Evolutionary conservation across 2,113 vertebrate species (phyloP), one percentile per base, ranked within the genome.

Genomic region (Lasiurus cinereus): DNA sequence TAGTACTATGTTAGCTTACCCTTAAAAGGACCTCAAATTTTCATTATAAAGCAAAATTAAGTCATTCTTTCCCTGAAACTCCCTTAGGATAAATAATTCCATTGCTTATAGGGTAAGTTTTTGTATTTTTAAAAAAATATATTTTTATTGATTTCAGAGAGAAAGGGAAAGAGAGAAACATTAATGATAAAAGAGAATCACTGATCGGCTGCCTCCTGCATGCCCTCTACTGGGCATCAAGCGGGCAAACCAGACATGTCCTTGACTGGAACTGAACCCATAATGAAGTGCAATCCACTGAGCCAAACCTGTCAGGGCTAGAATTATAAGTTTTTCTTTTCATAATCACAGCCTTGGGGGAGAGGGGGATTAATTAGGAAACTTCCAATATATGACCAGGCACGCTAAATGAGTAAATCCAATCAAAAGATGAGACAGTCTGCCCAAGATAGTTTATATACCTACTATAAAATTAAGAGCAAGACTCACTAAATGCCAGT

Each of bases 401-500:
- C 3, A 39, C 39, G 39, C 39, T 39, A 27, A 50, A 73, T 19
- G 19, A 39, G 29, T 76, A n/a, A 64, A 12, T 62, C 9, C 13
- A 66, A 43, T 48, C 16, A 16, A 13, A 52, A 67, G 4, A 70
- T 21, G 22, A 80, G 48, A 46, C 54, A 13, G 59, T 69, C 46
- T 43, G 13, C 36, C 70, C 43, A 78, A 46, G 52, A 29, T 2
- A 46, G 16, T 10, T 72, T 50, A 48, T 24, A 62, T 19, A 74
- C 9, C 46, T 83, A 46, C 12, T 2, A 1, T 85, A 78, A 78
- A 89, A 24, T 77, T 18, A 90, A 69, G 24, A 78, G n/a, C 67
- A 74, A 91, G 92, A 67, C 33, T 95, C 91, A 90, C 43, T 92
- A 72, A 85, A 80, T 78, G 22, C 39, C 80, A 94, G 15, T 83